Base-by-base conservation (phyloP, 2,797 vertebrate genomes). In the Macrochelys suwanniensis region DNA sequence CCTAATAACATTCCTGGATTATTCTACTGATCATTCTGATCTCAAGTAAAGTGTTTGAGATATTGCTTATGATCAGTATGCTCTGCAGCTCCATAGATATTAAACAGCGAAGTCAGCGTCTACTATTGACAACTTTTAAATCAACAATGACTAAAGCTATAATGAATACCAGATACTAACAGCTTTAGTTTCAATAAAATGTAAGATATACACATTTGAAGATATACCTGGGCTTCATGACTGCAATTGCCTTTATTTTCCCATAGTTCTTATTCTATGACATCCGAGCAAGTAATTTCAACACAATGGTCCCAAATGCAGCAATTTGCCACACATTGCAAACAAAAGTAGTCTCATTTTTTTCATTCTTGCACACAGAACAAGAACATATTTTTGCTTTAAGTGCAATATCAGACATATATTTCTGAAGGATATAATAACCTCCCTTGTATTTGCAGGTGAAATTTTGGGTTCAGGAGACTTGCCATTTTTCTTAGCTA, bases 231-330 rank as follows among this genome's bases (percentile, higher is more conserved):
- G 84, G 5, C 17, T 93, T 56, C 5, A 6, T 31, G 12, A n/a
- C n/a, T 83, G 21, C 47, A 33, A 13, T 89, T 91, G 54, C 31
- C 49, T 50, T 82, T 42, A 5, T 33, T 93, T 31, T 5, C 6
- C 88, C 86, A 6, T 88, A 78, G 12, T 45, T 93, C 6, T 5
- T 45, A 56, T 91, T 45, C 42, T 92, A 47, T 88, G 83, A 42
- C 42, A 79, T 71, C 37, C 80, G 31, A 92, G 94, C 93, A 92
- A 94, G 89, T 57, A 45, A 78, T 31, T 78, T 87, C 85, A 68
- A 17, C 9, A 11, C 11, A 25, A 59, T 56, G 21, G 78, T 83
- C 37, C 33, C 16, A 89, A 25, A 6, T 81, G 51, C 2, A 89
- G 1, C 17, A 51, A 23, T 82, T 82, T 83, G 0, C 11, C 31